phyloP scores from a whole-genome alignment of 1,140 invertebrate genomes.

The Danaus plexippus region DNA sequence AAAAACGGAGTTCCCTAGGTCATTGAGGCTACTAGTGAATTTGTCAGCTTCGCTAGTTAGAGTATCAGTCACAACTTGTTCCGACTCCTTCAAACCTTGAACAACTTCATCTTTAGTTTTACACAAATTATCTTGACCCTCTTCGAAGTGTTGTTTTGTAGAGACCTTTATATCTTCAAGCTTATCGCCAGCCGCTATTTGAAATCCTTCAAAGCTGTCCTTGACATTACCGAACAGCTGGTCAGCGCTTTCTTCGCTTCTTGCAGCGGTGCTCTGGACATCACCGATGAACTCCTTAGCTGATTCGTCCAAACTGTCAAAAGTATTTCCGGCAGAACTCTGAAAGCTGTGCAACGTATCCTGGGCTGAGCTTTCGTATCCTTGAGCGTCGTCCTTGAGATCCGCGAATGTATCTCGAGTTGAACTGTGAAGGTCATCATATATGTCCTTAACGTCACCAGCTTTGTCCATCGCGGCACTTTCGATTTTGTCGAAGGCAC shows the following conservation, averaged over 20 bases:
- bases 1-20: conserved; percentile 59
- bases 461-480: conserved; percentile 56
- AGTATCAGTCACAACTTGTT: conserved; percentile 32
- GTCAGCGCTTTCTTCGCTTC: conserved; percentile 33
- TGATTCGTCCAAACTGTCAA: conserved; percentile 61
- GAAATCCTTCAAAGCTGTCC: conserved; percentile 56
- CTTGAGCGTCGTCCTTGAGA: conserved; percentile 46
- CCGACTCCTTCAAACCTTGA: conserved; percentile 29
- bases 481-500: conserved; percentile 60
- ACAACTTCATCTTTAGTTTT: conserved; percentile 27
- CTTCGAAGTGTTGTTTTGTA: conserved; percentile 37
- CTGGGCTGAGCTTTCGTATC: conserved; percentile 51
- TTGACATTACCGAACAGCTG: conserved; percentile 49
- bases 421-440: conserved; percentile 57
- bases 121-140: conserved; percentile 34
- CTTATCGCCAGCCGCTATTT: conserved; percentile 58
- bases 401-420: conserved; percentile 56
- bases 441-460: conserved; percentile 43
- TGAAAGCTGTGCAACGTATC: conserved; percentile 62
- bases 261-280: conserved; percentile 31
- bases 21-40: conserved; percentile 56
- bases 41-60: conserved; percentile 44
- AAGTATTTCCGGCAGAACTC: conserved; percentile 62
- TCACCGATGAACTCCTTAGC: conserved; percentile 39
- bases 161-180: conserved; percentile 51